Conservation (phyloP, 2,113 vertebrate species). For the Myotis lucifugus region DNA sequence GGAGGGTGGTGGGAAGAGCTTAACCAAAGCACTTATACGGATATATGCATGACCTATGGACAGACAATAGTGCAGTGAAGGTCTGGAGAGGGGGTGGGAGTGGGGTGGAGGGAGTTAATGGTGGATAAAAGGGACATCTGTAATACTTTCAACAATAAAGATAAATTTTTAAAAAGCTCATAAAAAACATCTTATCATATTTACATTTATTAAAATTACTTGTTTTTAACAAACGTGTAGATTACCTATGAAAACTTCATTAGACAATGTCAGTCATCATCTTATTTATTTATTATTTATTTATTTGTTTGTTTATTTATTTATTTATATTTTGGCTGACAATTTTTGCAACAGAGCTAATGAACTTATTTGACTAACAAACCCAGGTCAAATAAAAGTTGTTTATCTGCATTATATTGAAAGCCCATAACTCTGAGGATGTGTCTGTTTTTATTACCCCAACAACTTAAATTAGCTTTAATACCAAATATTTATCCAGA, state of each 20-base stretch:
- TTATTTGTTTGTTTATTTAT: background rate
- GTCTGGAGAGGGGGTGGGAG: no score
- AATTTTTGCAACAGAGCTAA: background rate
- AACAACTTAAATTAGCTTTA: background rate
- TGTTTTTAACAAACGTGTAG: background rate
- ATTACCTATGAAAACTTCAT: background rate
- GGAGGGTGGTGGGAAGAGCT: no score
- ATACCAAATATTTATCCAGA: background rate
- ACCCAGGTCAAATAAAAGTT: background rate
- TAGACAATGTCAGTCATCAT: background rate
- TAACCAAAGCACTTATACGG: no score
- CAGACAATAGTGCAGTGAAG: no score
- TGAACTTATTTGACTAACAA: background rate
- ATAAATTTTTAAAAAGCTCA: background rate
- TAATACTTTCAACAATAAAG: no score
- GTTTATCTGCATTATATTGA: background rate
- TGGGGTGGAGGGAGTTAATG: no score
- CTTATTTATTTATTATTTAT: background rate
- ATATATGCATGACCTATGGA: no score
- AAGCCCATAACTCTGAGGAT: background rate
- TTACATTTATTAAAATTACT: background rate
- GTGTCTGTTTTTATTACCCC: background rate
- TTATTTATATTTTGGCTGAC: background rate
- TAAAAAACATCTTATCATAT: background rate
- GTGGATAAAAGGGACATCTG: no score